A percentile compares a stretch with the other conserved stretches of the same genome.
Conservation (phyloP, 1,140 invertebrate species). For the Meloidogyne floridensis region DNA sequence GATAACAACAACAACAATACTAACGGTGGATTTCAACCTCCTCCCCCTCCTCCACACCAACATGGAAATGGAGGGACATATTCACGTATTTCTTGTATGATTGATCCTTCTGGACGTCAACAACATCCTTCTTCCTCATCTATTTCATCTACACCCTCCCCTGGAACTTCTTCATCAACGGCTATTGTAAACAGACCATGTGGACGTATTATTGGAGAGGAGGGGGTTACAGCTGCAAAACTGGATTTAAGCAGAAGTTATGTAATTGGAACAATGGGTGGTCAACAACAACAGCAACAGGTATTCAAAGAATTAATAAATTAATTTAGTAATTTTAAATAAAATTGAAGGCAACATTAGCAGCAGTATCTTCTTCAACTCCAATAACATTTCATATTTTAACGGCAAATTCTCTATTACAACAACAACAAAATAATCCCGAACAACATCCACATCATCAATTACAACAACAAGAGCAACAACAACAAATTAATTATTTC, state of each 20-base stretch:
- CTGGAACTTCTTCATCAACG: neutral
- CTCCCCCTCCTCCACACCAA: neutral
- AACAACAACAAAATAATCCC: slow-evolving; percentile 13
- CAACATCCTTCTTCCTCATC: neutral
- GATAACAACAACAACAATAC: neutral
- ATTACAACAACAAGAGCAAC: neutral
- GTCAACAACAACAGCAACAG: neutral
- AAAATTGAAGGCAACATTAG: neutral
- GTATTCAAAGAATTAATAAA: neutral
- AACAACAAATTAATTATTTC: neutral
- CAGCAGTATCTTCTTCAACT: neutral
- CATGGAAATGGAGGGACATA: neutral
- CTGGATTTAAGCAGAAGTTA: neutral
- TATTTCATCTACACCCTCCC: neutral
- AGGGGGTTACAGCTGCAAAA: slow-evolving; percentile 6
- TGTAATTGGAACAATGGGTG: neutral
- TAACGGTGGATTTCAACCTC: neutral
- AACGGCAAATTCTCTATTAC: slow-evolving; percentile 5
- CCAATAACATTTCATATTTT: slow-evolving; percentile 32
- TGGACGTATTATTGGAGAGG: slow-evolving; percentile 1
- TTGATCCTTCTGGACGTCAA: neutral
- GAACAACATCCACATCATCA: neutral
- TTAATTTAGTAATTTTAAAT: neutral
- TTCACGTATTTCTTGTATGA: neutral
- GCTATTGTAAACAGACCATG: neutral